Evolutionary conservation across 2,888 invertebrate species (phyloP).

Genomic region (Sinhomidia bicolor): DNA sequence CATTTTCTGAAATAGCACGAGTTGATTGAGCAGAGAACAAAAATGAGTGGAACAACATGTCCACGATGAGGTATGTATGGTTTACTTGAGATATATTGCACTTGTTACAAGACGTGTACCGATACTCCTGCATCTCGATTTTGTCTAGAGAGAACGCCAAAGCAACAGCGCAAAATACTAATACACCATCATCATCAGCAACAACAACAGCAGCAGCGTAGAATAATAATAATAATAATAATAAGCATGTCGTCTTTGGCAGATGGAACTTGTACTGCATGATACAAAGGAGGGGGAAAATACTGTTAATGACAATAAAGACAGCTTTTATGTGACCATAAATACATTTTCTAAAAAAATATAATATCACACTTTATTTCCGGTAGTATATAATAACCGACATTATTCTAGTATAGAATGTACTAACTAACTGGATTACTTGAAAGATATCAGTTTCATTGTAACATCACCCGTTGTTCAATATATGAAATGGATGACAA

Average conservation of each 20-base stretch:
- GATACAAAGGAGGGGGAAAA: neutral
- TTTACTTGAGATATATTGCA: neutral
- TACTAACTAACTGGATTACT: no score
- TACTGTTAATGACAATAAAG: conserved; percentile 26
- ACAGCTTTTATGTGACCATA: conserved; percentile 30
- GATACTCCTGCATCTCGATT: neutral
- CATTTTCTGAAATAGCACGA: neutral
- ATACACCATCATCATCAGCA: neutral
- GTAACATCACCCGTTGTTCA: no score
- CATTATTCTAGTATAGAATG: no score
- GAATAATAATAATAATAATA: no score
- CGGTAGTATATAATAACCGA: neutral
- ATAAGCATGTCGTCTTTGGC: neutral
- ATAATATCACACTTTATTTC: conserved; percentile 5
- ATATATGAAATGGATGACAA: no score
- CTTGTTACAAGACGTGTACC: no score
- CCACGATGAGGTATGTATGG: neutral
- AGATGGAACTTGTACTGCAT: neutral
- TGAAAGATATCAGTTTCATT: no score
- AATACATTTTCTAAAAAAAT: no score
- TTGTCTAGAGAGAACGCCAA: neutral
- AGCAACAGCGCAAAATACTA: neutral
- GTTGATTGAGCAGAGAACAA: neutral
- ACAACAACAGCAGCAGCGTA: no score
- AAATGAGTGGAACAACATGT: conserved; percentile 5